phyloP scores from a whole-genome alignment of 2,113 vertebrate genomes.

The Galeopterus variegatus region DNA sequence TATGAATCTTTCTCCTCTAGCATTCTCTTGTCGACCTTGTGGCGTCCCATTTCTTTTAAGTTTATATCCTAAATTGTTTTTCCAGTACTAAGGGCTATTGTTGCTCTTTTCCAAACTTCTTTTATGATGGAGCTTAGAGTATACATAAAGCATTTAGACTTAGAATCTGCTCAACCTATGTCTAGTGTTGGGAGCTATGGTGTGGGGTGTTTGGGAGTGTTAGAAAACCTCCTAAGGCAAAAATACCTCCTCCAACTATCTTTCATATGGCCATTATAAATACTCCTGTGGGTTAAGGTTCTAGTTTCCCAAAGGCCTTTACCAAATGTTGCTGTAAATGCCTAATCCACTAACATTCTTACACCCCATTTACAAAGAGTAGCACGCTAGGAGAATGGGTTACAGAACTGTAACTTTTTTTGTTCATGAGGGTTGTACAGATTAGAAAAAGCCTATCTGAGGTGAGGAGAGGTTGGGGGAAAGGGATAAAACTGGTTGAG shows the following conservation, averaged over 20 bases:
- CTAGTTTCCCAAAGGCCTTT: neutral
- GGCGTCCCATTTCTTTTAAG: neutral
- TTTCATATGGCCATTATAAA: neutral
- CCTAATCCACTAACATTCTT: neutral
- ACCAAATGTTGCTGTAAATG: neutral
- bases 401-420: neutral
- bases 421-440: too few species aligned
- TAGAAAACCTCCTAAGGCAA: neutral
- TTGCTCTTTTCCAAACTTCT: neutral
- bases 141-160: neutral
- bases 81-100: neutral
- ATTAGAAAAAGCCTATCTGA: neutral
- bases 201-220: neutral
- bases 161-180: neutral
- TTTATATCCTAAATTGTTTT: slow-evolving; percentile 50
- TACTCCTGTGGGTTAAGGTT: neutral
- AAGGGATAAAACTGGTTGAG: too few species aligned
- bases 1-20: neutral
- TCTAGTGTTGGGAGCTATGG: neutral
- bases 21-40: neutral
- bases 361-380: neutral
- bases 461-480: neutral
- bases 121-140: neutral
- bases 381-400: neutral
- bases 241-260: neutral